These are phyloP conservation scores for Ceratosolen fusciceps DNA, from an alignment of 1,140 invertebrate species.

Conservation along the genomic window DNA sequence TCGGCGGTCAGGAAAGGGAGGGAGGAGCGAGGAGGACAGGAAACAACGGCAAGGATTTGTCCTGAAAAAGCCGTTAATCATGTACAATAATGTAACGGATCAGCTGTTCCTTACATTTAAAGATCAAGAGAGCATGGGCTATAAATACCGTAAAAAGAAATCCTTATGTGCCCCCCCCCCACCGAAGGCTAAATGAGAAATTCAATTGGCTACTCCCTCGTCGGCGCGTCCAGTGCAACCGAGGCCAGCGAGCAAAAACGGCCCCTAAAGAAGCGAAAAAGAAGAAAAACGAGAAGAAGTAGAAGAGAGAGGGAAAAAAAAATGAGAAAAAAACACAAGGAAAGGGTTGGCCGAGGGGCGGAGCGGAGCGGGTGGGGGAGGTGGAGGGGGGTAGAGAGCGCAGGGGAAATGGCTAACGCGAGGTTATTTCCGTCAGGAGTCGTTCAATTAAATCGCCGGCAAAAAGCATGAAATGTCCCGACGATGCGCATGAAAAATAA, in stretches of 20 bases:
- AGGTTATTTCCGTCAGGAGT: slow-evolving; percentile 1
- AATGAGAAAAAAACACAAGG: too few relatives aligned
- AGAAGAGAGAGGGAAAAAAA: too few relatives aligned
- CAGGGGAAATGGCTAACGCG: slow-evolving; percentile 13
- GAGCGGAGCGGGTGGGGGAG: too few relatives aligned
- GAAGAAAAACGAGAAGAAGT: too few relatives aligned
- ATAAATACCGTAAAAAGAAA: slow-evolving; percentile 1
- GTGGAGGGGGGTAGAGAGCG: too few relatives aligned
- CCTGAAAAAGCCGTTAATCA: neutral
- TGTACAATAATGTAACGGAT: neutral
- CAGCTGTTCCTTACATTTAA: neutral
- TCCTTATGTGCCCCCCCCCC: too few relatives aligned
- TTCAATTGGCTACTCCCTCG: neutral
- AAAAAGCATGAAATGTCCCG: slow-evolving; percentile 31
- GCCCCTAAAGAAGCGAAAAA: too few relatives aligned
- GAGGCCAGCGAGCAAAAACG: neutral
- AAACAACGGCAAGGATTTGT: neutral
- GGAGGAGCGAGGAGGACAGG: too few relatives aligned
- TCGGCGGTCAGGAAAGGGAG: too few relatives aligned
- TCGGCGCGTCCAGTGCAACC: neutral
- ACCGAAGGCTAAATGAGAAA: neutral
- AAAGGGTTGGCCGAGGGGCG: too few relatives aligned
- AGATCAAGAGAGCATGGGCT: neutral
- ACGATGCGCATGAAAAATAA: slow-evolving; percentile 29
- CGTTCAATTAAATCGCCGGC: slow-evolving; percentile 40